Conservation (phyloP, 1,140 invertebrate genomes). For the Lepidotrigona ventralis region DNA sequence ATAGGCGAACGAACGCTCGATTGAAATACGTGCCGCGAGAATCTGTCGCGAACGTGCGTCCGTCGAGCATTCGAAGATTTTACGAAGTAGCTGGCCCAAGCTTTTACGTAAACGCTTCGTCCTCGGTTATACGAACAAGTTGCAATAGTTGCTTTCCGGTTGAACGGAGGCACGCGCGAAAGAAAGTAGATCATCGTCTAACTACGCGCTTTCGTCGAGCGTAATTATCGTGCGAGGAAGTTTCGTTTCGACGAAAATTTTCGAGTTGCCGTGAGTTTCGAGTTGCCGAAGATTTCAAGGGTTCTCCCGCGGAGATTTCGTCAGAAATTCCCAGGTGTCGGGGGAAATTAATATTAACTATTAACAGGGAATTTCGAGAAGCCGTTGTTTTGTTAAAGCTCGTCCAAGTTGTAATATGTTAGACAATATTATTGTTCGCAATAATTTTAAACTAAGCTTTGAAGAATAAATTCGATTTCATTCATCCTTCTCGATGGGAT, state of each 20-base stretch:
- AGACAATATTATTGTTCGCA: too few species aligned
- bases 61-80: slow-evolving; percentile 21
- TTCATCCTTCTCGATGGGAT: background rate
- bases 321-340: background rate
- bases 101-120: slow-evolving; percentile 32
- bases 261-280: background rate
- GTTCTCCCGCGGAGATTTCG: background rate
- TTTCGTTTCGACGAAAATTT: background rate
- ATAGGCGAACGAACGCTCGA: slow-evolving; percentile 20
- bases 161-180: background rate
- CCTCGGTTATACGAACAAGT: background rate
- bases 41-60: slow-evolving; percentile 46
- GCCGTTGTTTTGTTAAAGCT: background rate
- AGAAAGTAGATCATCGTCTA: background rate
- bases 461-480: background rate
- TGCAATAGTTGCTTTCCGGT: background rate
- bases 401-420: too few species aligned
- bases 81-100: slow-evolving; percentile 6
- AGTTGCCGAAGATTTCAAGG: background rate
- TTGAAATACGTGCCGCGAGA: slow-evolving; percentile 43
- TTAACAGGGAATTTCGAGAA: background rate
- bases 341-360: background rate
- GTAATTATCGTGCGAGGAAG: background rate
- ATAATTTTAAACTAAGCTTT: too few species aligned
- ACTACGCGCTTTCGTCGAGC: background rate